A percentile compares a stretch with the other conserved stretches of the same genome.
phyloP scores from a whole-genome alignment of 2,113 vertebrate genomes.

The Lepus europaeus region DNA sequence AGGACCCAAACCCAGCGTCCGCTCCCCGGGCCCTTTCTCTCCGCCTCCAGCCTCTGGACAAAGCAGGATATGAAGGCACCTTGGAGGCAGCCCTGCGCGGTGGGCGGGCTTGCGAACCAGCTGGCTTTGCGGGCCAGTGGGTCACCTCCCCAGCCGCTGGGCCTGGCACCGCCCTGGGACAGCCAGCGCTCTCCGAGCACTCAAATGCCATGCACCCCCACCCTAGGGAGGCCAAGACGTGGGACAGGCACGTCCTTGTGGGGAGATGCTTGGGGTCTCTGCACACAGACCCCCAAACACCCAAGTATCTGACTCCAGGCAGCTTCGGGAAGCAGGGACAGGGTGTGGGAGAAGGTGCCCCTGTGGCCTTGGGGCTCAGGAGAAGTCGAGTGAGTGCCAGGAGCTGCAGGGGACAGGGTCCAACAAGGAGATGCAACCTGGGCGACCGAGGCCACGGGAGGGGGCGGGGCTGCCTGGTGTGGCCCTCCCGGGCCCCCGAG shows the following conservation, averaged over 20 bases:
- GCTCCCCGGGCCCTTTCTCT: constrained; percentile 21
- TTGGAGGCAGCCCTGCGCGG: not conserved
- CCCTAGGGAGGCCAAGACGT: not conserved
- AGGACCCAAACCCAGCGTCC: not conserved
- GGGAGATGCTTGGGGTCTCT: not conserved
- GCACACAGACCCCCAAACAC: fast-evolving
- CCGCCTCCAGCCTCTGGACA: not conserved
- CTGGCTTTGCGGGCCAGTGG: not conserved
- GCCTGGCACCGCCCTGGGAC: not conserved
- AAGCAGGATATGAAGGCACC: constrained; percentile 67
- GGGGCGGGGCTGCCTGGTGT: fast-evolving
- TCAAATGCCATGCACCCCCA: constrained; percentile 46
- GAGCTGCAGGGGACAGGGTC: not conserved
- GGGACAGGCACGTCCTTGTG: not conserved
- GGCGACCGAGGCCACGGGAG: not conserved
- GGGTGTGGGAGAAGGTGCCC: no score
- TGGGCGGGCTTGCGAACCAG: not conserved
- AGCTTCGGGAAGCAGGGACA: not conserved
- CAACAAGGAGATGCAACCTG: not conserved
- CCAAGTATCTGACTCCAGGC: not conserved
- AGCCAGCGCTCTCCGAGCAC: not conserved
- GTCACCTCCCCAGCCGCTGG: constrained; percentile 1
- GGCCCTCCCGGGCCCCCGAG: fast-evolving
- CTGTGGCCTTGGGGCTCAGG: not conserved
- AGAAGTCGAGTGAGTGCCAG: fast-evolving